Base-by-base conservation (phyloP, 2,113 vertebrate species). In the Columba livia region DNA sequence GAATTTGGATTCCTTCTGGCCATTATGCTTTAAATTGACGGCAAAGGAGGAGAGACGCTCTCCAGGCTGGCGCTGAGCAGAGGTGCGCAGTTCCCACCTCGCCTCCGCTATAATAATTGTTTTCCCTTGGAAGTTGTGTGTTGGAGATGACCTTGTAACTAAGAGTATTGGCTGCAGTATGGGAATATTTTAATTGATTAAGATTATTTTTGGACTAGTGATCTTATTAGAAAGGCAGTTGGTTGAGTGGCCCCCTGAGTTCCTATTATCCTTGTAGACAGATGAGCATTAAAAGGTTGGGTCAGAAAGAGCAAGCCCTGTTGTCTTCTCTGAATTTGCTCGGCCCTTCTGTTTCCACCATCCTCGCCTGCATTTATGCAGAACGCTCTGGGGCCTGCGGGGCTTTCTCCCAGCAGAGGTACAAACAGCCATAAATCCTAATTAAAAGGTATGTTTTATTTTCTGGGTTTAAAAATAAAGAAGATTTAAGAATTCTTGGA, bases 101-200 rank as follows among this genome's bases (percentile, higher is more conserved):
- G 8, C 91, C 89, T 92, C 85, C 1, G 2, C 89, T 90, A 7
- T 64, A 91, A 85, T 90, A 92, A 91, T 95, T 90, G 88, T 86
- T 90, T 95, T 97, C 85, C 79, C 91, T 82, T 96, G 94, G 93
- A 97, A 94, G 79, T 61, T 75, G 67, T 89, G 70, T 90, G 79
- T 94, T 96, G 95, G 91, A 88, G 91, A 97, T 96, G 96, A 97
- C 97, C 97, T 97, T 97, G 96, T 95, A 95, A 95, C 93, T 94
- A 79, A 82, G 89, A 94, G 95, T 83, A 88, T 77, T 93, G 92
- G 88, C 50, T 90, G 91, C 91, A 93, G 77, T 94, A 94, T 95
- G 95, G 95, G 96, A 94, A 96, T 97, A 93, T 96, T 95, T 94
- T 96, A 97, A 97, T 97, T 97, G 96, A 97, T 97, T 96, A 97